These are phyloP conservation scores for Morpho achilles DNA, from an alignment of 2,888 invertebrate species.

Conservation along the genomic window DNA sequence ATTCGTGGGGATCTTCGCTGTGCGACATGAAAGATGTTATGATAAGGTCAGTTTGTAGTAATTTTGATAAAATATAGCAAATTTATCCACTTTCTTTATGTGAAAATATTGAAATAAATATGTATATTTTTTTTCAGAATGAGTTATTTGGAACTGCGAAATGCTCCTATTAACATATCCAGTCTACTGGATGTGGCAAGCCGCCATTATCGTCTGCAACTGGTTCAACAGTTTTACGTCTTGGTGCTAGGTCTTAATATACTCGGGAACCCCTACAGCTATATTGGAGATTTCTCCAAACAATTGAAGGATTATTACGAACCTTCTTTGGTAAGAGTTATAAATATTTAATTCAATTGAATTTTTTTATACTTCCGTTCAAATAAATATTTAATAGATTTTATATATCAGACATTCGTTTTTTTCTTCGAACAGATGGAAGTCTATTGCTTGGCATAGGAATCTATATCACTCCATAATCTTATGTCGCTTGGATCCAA, in stretches of 20 bases:
- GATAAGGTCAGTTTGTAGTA: conserved; percentile 66
- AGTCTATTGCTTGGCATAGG: too few relatives aligned
- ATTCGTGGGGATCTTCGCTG: conserved; percentile 81
- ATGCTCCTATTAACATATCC: conserved; percentile 70
- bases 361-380: too few relatives aligned
- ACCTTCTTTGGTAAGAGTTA: conserved; percentile 74
- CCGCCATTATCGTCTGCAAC: conserved; percentile 84
- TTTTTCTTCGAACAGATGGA: too few relatives aligned
- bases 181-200: conserved; percentile 76
- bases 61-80: too few relatives aligned
- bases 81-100: not conserved
- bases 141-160: conserved; percentile 82
- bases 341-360: too few relatives aligned
- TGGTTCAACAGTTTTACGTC: conserved; percentile 89
- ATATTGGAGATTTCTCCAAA: conserved; percentile 80
- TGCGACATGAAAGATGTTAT: conserved; percentile 83
- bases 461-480: too few relatives aligned
- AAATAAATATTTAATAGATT: too few relatives aligned
- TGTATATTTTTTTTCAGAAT: conserved; percentile 68
- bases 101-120: not conserved
- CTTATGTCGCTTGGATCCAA: too few relatives aligned
- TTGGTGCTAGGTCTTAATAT: conserved; percentile 88
- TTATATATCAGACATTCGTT: too few relatives aligned
- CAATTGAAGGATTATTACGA: conserved; percentile 82
- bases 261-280: conserved; percentile 87